These are phyloP conservation scores for Thalassarche chlororhynchos DNA, from an alignment of 2,113 vertebrate species.

Conservation along the genomic window DNA sequence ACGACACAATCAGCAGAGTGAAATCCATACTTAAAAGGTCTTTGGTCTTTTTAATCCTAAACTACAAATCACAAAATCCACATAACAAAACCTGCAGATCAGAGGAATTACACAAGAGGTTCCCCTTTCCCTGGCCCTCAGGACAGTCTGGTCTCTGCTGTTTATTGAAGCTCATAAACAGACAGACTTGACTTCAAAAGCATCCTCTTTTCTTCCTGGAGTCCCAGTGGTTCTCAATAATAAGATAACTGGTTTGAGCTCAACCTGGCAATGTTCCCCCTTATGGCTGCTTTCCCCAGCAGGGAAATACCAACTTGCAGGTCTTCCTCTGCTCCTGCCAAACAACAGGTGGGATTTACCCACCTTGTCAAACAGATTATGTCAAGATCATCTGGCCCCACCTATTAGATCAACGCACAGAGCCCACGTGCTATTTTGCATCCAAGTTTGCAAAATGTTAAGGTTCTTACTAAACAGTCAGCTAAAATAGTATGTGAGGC, in stretches of 20 bases:
- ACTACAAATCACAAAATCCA: slow-evolving; percentile 30
- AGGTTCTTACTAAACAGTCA: neutral
- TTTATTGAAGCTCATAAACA: slow-evolving; percentile 4
- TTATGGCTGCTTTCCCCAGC: neutral
- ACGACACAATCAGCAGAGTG: neutral
- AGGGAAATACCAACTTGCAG: neutral
- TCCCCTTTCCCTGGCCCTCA: neutral
- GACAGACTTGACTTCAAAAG: slow-evolving; percentile 11
- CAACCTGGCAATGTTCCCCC: neutral
- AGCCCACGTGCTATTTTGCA: neutral
- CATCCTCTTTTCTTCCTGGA: neutral
- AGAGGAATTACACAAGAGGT: slow-evolving; percentile 16
- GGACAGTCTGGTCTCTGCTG: slow-evolving; percentile 6
- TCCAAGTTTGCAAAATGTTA: neutral
- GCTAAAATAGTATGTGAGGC: neutral
- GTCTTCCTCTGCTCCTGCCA: neutral
- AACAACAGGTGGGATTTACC: neutral
- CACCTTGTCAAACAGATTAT: neutral
- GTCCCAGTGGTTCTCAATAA: neutral
- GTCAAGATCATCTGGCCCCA: neutral
- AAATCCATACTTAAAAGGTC: slow-evolving; percentile 14
- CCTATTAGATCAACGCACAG: too few relatives aligned
- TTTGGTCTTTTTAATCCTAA: slow-evolving; percentile 39
- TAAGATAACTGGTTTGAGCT: neutral
- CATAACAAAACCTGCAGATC: slow-evolving; percentile 15